phyloP scores from a whole-genome alignment of 1,140 invertebrate species.

The Papilio polyxenes region DNA sequence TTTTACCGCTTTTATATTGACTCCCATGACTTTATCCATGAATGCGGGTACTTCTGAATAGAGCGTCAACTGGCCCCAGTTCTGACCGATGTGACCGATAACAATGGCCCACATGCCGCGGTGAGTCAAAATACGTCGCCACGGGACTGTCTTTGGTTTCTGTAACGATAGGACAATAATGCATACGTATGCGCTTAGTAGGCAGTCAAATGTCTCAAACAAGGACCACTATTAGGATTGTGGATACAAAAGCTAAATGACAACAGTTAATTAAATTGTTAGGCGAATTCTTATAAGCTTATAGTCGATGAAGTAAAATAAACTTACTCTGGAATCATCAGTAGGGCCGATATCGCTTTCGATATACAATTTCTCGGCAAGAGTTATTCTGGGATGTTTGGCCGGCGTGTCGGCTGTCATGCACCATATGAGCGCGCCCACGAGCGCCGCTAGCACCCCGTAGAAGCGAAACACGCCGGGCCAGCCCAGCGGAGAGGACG shows the following conservation, averaged over 20 bases:
- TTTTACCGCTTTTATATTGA: conserved; percentile 85
- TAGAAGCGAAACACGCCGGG: conserved; percentile 78
- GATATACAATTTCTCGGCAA: conserved; percentile 68
- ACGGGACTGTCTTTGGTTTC: conserved; percentile 83
- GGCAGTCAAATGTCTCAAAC: not conserved
- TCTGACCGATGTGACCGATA: conserved; percentile 89
- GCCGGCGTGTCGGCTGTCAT: conserved; percentile 65
- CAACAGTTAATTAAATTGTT: no score
- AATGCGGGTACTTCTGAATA: conserved; percentile 94
- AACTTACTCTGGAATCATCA: conserved; percentile 48
- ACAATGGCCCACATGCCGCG: conserved; percentile 90
- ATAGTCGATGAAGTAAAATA: conserved; percentile 4
- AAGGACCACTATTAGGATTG: not conserved
- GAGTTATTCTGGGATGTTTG: conserved; percentile 64
- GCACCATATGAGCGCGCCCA: conserved; percentile 57
- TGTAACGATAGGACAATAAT: conserved; percentile 51
- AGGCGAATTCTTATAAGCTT: no score
- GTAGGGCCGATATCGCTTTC: conserved; percentile 65
- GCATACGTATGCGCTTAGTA: not conserved
- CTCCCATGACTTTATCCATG: conserved; percentile 89
- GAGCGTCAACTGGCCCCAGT: conserved; percentile 94
- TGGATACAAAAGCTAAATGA: not conserved
- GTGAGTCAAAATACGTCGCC: conserved; percentile 86
- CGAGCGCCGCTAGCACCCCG: conserved; percentile 60
- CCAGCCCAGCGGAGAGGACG: conserved; percentile 82